Evolutionary conservation across 2,888 invertebrate genomes (phyloP).

Genomic region (Pherbina coryleti): DNA sequence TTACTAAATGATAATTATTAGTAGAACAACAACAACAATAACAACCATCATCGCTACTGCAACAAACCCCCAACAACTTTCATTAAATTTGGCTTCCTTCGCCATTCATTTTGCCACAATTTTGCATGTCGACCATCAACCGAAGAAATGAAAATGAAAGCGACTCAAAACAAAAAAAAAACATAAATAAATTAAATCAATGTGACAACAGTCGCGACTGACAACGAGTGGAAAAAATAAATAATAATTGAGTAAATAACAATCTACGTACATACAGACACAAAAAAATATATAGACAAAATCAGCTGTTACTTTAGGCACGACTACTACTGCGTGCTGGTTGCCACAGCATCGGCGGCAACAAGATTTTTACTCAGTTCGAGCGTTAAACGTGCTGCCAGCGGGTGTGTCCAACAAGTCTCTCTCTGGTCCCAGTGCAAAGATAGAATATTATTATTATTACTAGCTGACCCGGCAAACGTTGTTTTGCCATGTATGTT

Average conservation of each 20-base stretch:
- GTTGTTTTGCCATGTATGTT: no score
- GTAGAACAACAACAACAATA: slow-evolving; percentile 27
- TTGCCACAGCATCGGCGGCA: not conserved
- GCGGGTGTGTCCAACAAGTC: slow-evolving; percentile 13
- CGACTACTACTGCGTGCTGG: not conserved
- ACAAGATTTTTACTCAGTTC: slow-evolving; percentile 15
- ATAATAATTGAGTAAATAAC: not conserved
- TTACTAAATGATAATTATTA: not conserved
- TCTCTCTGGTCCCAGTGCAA: not conserved
- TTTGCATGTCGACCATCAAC: slow-evolving; percentile 1
- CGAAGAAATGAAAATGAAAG: slow-evolving; percentile 18
- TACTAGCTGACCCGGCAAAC: no score
- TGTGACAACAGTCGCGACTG: not conserved
- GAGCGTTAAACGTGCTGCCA: slow-evolving; percentile 11
- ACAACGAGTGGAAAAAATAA: not conserved
- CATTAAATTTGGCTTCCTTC: not conserved
- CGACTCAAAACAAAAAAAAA: not conserved
- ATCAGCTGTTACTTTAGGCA: slow-evolving; percentile 33
- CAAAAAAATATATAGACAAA: not conserved
- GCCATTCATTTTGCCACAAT: slow-evolving; percentile 3
- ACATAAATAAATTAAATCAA: not conserved
- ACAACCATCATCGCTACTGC: slow-evolving; percentile 27
- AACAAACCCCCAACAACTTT: no score
- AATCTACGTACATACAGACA: not conserved
- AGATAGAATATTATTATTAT: no score